Evolutionary conservation across 2,888 invertebrate genomes (phyloP).

Genomic region (Eristalis intricaria): DNA sequence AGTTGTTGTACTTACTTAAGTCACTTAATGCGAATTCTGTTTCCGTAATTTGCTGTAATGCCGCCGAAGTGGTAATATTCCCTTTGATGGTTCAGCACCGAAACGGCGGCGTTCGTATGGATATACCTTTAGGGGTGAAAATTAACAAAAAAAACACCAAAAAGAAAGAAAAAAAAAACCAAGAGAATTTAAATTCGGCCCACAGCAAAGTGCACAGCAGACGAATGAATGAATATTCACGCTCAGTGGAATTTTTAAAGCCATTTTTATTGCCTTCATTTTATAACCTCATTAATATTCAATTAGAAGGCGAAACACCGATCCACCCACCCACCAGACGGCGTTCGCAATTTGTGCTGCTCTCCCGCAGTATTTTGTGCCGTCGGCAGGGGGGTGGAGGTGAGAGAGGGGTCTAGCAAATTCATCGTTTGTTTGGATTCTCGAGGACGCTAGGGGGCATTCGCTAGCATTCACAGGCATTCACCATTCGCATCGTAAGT

Average conservation of each 20-base stretch:
- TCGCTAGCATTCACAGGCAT: background rate
- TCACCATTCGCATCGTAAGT: background rate
- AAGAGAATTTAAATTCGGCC: constrained; percentile 36
- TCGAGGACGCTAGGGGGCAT: background rate
- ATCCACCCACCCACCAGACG: background rate
- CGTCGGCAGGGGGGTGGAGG: background rate
- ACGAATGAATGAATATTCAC: constrained; percentile 28
- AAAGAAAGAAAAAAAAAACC: background rate
- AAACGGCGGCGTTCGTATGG: background rate
- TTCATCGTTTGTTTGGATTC: background rate
- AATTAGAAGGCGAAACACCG: constrained; percentile 47
- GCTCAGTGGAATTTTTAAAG: constrained; percentile 14
- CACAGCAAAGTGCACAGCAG: background rate
- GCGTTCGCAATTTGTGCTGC: background rate
- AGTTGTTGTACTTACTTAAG: constrained; percentile 48
- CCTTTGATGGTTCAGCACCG: constrained; percentile 25
- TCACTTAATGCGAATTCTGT: constrained; percentile 54
- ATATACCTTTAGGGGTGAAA: background rate
- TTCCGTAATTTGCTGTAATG: constrained; percentile 58
- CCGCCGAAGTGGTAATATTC: constrained; percentile 57
- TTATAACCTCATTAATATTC: constrained; percentile 61
- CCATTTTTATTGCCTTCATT: constrained; percentile 24
- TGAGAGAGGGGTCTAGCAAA: background rate
- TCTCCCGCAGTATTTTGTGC: background rate
- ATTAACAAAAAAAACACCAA: background rate